Evolutionary conservation across 1,140 invertebrate species (phyloP), one percentile per base, ranked within the genome.

Genomic region (Parasteatoda tepidariorum): DNA sequence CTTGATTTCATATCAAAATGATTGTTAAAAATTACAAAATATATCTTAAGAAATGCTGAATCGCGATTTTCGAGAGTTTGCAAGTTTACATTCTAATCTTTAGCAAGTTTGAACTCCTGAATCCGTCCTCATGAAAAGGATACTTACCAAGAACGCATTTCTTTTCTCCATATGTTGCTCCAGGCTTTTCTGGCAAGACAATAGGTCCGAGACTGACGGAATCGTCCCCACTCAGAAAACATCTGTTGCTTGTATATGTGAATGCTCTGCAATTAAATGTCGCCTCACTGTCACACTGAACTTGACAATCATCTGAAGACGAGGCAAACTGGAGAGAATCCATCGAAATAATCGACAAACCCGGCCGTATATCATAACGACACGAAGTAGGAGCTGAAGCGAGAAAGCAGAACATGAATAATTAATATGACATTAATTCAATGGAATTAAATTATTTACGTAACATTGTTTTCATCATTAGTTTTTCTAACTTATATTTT

Each of bases 171-270:
- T 90, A 90, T 24, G 89, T 85, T 5, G 88, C 86, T 11, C 85
- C 85, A 9, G 82, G 64, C 30, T 79, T 85, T 18, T 71, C 57
- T 31, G 86, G 86, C 2, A 88, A 67, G 11, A 85, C 82, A 24
- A 71, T 75, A 2, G 70, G 75, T 31, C 87, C 87, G 7, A 90
- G 85, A 33, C 88, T 90, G 7, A 90, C 85, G 0, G 89, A 87
- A 85, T 91, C 90, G 84, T 91, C 90, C 1, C 89, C 90, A 85
- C 89, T 90, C 24, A 91, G 82, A 84, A 90, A 91, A 83, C 90
- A 91, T 2, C 89, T 86, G 82, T 89, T 89, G 59, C 88, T 87
- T 15, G 85, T 84, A 81, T 88, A 90, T 7, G 88, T 87, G 82
- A 87, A 90, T 2, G 89, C 87, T 18, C 90, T 86, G 83, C 90